Percentiles rank a stretch among this genome's conserved stretches.
Conservation (phyloP, 2,888 invertebrate genomes). For the Zygothrica quintamaculata region DNA sequence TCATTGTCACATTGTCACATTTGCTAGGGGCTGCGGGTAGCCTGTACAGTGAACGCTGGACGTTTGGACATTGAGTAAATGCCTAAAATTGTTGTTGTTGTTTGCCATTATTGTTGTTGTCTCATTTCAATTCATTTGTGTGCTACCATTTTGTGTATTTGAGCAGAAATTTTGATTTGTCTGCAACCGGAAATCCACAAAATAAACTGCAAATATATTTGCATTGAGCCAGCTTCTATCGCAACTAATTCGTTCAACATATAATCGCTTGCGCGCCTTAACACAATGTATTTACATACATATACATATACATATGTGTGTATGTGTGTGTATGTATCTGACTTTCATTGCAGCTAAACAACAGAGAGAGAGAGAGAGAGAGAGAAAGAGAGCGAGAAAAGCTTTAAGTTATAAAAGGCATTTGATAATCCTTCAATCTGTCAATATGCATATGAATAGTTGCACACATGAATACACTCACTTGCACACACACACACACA, state of each 20-base stretch:
- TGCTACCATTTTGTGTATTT: slow-evolving; percentile 62
- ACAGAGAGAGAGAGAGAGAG: too few species aligned
- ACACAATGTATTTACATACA: slow-evolving; percentile 22
- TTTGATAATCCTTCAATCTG: slow-evolving; percentile 76
- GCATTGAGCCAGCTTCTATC: slow-evolving; percentile 38
- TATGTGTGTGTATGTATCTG: slow-evolving; percentile 11
- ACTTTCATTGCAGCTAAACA: slow-evolving; percentile 49
- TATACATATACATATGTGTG: slow-evolving; percentile 1
- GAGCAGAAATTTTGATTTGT: slow-evolving; percentile 75
- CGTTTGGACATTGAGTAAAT: not conserved
- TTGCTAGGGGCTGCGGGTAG: slow-evolving; percentile 10
- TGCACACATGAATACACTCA: slow-evolving; percentile 53
- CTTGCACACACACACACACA: slow-evolving; percentile 14
- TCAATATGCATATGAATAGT: slow-evolving; percentile 65
- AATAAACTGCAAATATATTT: slow-evolving; percentile 74
- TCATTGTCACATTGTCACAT: slow-evolving; percentile 66
- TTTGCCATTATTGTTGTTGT: slow-evolving; percentile 25
- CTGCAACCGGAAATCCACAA: slow-evolving; percentile 75
- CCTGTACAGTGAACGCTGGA: slow-evolving; percentile 2
- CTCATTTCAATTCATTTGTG: slow-evolving; percentile 63
- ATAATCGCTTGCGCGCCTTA: slow-evolving; percentile 29
- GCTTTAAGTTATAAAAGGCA: slow-evolving; percentile 66
- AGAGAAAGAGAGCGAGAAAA: too few species aligned
- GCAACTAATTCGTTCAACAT: slow-evolving; percentile 30
- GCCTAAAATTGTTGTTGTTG: slow-evolving; percentile 6